Conservation (phyloP, 1,140 invertebrate genomes). For the Cyphomyrmex costatus region DNA sequence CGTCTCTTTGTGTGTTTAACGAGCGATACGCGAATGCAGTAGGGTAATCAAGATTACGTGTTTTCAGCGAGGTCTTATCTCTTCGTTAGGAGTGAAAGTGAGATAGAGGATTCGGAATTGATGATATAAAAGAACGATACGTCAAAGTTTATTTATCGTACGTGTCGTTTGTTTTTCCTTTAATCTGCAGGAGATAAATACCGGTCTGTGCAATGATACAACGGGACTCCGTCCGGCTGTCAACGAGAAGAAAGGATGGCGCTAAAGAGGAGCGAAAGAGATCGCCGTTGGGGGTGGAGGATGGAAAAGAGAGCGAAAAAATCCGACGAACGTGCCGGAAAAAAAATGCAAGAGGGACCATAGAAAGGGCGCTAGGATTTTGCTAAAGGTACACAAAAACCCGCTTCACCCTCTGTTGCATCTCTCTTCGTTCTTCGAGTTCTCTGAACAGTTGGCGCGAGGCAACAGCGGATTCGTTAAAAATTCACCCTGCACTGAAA, state of each 20-base stretch:
- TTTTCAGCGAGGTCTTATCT: slow-evolving; percentile 28
- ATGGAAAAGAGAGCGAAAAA: background rate
- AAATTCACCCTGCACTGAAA: slow-evolving; percentile 53
- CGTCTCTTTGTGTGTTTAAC: slow-evolving; percentile 4
- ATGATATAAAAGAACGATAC: slow-evolving; percentile 27
- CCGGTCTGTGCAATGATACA: slow-evolving; percentile 50
- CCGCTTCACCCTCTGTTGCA: background rate
- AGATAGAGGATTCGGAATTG: slow-evolving; percentile 38
- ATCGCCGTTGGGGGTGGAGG: background rate
- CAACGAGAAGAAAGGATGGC: slow-evolving; percentile 54
- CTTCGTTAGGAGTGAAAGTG: background rate
- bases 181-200: slow-evolving; percentile 72
- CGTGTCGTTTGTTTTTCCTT: slow-evolving; percentile 64
- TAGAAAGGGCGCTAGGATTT: slow-evolving; percentile 6
- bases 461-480: slow-evolving; percentile 15
- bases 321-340: background rate
- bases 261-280: background rate
- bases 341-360: slow-evolving; percentile 5
- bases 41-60: background rate
- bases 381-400: slow-evolving; percentile 16
- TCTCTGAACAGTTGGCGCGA: slow-evolving; percentile 1
- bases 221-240: slow-evolving; percentile 41
- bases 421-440: slow-evolving; percentile 30
- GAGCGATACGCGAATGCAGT: background rate
- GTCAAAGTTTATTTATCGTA: slow-evolving; percentile 69